phyloP scores from a whole-genome alignment of 2,113 vertebrate genomes.

The Notothenia coriiceps region DNA sequence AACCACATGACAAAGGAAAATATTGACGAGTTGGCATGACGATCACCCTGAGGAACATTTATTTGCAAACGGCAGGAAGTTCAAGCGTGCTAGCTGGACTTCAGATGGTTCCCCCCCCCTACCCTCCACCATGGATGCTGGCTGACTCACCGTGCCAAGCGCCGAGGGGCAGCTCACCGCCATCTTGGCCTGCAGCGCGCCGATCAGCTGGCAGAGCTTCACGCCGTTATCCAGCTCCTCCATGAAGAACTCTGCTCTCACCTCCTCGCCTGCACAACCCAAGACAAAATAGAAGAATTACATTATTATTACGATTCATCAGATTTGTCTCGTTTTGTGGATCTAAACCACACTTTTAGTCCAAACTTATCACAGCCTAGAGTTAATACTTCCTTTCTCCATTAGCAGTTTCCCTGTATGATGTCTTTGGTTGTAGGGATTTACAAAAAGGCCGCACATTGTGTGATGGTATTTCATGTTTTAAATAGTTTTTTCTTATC shows the following conservation, averaged over 20 bases:
- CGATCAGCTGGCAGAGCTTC: conserved; percentile 89
- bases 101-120: background rate
- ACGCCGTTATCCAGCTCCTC: conserved; percentile 84
- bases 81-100: background rate
- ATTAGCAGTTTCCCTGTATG: background rate
- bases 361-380: background rate
- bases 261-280: conserved; percentile 77
- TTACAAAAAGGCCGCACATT: background rate
- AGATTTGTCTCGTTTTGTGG: background rate
- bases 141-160: conserved; percentile 84
- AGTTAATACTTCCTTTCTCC: background rate
- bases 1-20: background rate
- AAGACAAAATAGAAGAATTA: no score
- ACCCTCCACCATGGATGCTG: background rate
- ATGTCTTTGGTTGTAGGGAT: background rate
- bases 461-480: no score
- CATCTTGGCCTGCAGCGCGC: conserved; percentile 89
- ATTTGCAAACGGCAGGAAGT: background rate
- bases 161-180: conserved; percentile 83
- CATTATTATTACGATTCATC: no score
- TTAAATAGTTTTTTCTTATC: no score
- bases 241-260: conserved; percentile 88
- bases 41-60: background rate
- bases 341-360: background rate
- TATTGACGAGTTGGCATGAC: no score